Percentiles rank a stretch among this genome's conserved stretches.
Conservation (phyloP, 2,113 vertebrate species). For the Accipiter virgatus region DNA sequence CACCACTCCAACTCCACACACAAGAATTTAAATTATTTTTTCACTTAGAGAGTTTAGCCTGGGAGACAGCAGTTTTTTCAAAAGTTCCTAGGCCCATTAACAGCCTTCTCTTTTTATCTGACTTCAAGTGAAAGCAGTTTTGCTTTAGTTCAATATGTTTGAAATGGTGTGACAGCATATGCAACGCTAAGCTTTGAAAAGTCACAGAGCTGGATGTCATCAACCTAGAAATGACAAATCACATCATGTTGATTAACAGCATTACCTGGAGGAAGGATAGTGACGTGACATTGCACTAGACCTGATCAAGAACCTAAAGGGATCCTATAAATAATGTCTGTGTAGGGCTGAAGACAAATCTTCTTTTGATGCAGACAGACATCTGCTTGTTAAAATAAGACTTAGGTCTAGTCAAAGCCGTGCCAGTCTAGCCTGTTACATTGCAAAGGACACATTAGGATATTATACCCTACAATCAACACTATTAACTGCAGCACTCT, state of each 20-base stretch:
- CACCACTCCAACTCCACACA: neutral
- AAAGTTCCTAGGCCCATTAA: neutral
- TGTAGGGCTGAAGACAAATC: neutral
- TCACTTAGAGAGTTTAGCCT: neutral
- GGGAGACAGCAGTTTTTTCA: neutral
- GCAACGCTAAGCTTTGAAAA: neutral
- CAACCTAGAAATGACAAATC: conserved; percentile 30
- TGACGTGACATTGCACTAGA: neutral
- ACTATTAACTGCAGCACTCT: neutral
- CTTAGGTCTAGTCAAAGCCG: neutral
- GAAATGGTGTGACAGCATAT: neutral
- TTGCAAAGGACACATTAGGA: neutral
- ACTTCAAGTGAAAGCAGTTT: conserved; percentile 10
- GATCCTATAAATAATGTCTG: neutral
- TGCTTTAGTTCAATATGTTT: neutral
- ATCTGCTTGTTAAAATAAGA: neutral
- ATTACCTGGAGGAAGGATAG: neutral
- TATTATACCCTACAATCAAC: neutral
- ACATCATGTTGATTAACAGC: neutral
- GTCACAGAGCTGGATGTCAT: neutral
- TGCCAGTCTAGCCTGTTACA: neutral
- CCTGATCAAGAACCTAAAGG: neutral
- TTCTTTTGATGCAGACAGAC: neutral
- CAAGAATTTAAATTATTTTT: neutral
- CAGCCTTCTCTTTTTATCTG: neutral